Evolutionary conservation across 2,797 vertebrate species (phyloP).

Genomic region (Neostethus bicornis): DNA sequence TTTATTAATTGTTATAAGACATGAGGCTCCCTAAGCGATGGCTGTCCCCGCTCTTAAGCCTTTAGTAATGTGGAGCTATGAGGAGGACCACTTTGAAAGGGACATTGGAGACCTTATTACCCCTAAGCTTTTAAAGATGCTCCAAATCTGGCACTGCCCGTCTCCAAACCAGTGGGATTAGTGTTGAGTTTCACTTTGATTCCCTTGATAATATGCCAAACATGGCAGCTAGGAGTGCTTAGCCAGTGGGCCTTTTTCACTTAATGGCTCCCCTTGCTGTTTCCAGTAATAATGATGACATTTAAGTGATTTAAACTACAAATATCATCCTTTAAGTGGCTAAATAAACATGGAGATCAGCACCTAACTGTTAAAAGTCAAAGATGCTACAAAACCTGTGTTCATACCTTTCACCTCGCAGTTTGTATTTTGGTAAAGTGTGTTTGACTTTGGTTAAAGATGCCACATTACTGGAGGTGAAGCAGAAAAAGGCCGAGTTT

Average conservation of each 20-base stretch:
- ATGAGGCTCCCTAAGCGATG: conserved; percentile 58
- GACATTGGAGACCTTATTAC: conserved; percentile 71
- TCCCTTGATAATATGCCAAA: conserved; percentile 65
- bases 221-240: conserved; percentile 46
- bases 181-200: conserved; percentile 64
- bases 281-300: conserved; percentile 31
- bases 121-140: conserved; percentile 71
- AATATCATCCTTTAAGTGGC: conserved; percentile 24
- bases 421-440: conserved; percentile 27
- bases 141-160: conserved; percentile 65
- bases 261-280: conserved; percentile 19
- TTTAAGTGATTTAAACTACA: conserved; percentile 25
- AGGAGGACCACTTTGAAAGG: conserved; percentile 60
- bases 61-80: conserved; percentile 61
- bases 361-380: conserved; percentile 17
- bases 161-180: conserved; percentile 74
- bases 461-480: conserved; percentile 23
- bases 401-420: conserved; percentile 10
- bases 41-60: conserved; percentile 64
- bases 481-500: conserved; percentile 22
- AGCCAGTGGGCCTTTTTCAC: conserved; percentile 48
- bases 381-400: conserved; percentile 22
- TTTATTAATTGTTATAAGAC: conserved; percentile 62
- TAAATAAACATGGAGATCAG: conserved; percentile 28
- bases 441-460: conserved; percentile 35